Percentiles rank a stretch among this genome's conserved stretches.
These are phyloP conservation scores for Macquaria australasica DNA, from an alignment of 2,113 vertebrate species.

Conservation along the genomic window DNA sequence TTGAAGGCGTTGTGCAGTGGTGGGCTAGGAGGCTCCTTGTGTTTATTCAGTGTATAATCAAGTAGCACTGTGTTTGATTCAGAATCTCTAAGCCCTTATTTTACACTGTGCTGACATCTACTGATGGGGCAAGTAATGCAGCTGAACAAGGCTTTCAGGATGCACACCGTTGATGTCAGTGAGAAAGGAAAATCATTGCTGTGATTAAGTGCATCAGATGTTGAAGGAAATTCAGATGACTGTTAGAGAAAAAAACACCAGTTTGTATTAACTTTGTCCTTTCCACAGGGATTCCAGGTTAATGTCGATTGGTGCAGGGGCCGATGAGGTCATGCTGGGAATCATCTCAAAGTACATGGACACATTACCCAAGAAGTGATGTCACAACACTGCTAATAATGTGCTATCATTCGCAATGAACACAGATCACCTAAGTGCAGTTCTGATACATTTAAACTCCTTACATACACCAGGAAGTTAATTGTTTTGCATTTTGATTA, in stretches of 20 bases:
- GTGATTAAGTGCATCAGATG: background rate
- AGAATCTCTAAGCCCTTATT: background rate
- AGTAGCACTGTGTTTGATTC: background rate
- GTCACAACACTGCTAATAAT: background rate
- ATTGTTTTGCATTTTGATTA: background rate
- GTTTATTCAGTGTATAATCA: background rate
- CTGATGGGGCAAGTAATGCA: slow-evolving; percentile 62
- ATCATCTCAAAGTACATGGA: slow-evolving; percentile 92
- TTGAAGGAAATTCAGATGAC: background rate
- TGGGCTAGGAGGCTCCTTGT: background rate
- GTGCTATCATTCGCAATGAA: background rate
- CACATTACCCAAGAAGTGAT: slow-evolving; percentile 83
- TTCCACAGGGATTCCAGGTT: slow-evolving; percentile 85
- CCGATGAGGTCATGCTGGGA: slow-evolving; percentile 90
- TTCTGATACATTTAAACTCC: background rate
- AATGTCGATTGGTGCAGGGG: slow-evolving; percentile 84
- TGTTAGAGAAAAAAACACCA: background rate
- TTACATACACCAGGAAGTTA: background rate
- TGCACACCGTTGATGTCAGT: background rate
- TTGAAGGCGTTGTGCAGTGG: background rate
- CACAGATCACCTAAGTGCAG: slow-evolving; percentile 50
- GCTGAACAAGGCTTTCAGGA: background rate
- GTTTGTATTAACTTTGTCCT: background rate
- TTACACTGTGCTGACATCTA: slow-evolving; percentile 71
- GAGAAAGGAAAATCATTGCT: background rate